Percentiles rank a stretch among this genome's conserved stretches.
phyloP scores from a whole-genome alignment of 2,113 vertebrate species.

The Gymnobelideus leadbeateri region DNA sequence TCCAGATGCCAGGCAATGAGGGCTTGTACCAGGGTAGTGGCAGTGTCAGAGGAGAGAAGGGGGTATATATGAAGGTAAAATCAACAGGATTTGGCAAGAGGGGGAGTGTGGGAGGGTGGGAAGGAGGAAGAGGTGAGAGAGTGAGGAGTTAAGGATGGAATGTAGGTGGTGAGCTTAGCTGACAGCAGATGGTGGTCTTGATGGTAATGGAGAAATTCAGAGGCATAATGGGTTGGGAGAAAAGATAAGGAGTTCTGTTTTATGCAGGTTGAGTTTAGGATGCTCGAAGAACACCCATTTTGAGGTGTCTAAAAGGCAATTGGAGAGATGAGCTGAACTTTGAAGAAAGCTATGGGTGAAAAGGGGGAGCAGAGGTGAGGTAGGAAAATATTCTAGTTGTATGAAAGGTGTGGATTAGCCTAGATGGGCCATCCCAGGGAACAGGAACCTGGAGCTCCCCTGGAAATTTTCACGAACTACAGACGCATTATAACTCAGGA shows the following conservation, averaged over 20 bases:
- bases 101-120: too few relatives aligned
- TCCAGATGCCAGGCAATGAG: neutral
- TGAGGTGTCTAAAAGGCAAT: neutral
- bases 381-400: neutral
- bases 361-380: neutral
- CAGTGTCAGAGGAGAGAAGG: neutral
- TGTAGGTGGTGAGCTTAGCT: neutral
- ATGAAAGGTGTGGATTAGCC: neutral
- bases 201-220: neutral
- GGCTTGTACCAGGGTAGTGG: neutral
- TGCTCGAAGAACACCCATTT: neutral
- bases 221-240: neutral
- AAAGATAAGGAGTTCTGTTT: neutral
- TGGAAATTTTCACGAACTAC: neutral
- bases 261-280: neutral
- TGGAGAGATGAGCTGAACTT: neutral
- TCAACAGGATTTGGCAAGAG: neutral
- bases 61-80: neutral
- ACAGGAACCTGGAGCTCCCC: neutral
- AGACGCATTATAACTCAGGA: neutral
- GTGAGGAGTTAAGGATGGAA: neutral
- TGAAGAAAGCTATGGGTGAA: neutral
- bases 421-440: neutral
- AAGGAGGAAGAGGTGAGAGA: neutral
- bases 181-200: neutral